Base-by-base conservation (phyloP, 2,888 invertebrate species). In the Orthosia incerta region DNA sequence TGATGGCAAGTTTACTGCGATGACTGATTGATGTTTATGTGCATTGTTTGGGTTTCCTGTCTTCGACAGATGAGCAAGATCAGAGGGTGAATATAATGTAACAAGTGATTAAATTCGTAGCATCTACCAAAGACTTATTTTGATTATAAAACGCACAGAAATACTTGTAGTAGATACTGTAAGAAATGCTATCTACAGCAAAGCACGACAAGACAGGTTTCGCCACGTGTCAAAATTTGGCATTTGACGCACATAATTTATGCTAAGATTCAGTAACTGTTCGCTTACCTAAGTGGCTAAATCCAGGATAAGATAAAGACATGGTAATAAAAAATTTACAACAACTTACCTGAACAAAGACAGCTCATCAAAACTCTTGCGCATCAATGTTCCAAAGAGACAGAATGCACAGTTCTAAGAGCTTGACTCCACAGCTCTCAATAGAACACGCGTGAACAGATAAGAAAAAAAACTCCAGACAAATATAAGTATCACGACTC, bases 401-500 rank as follows among this genome's bases (percentile, higher is more conserved):
- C 20, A 66, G 62, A 60, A 72, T 63, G 56, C 77, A 80, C 71
- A 79, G 71, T 72, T 73, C 74, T 69, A 76, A 66, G 72, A 73
- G 76, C 26, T 60, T 69, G 72, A 55, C 75, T 74, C 64, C 71
- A 77, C 67, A 68, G 74, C 53, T 71, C 74, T 74, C 74, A 72
- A 82, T 79, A 78, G 79, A 85, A 83, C 82, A 80, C 82, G 76
- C 79, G 76, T 76, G 75, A 76, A 71, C 50, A 76, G 72, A 71
- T 76, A 63, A 64, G 59, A 71, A 81, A 76, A 83, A 84, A 78
- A 74, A 85, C 46, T 78, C 63, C 80, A 78, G 85, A 86, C 85
- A 85, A 89, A 88, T 86, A 84, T 84, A 85, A 79, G 82, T 81
- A 79, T 74, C 82, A 82, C 84, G 77, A 83, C 81, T 86, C 84